Conservation (phyloP, 2,797 vertebrate genomes). For the Tympanoctomys barrerae region DNA sequence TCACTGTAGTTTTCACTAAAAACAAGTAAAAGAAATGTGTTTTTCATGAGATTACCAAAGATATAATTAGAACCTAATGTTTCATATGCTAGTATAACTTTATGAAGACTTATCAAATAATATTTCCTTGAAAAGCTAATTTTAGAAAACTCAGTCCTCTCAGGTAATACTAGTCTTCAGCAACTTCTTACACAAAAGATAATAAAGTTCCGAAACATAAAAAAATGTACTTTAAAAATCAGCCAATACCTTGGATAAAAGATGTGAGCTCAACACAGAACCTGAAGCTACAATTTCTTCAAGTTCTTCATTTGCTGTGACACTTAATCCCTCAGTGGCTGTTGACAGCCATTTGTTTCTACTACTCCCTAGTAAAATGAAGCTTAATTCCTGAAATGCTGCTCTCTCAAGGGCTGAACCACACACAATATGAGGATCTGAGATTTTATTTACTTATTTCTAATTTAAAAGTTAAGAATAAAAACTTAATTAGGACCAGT, state of each 20-base stretch:
- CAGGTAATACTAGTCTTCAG: conserved; percentile 21
- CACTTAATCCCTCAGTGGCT: conserved; percentile 33
- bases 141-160: neutral
- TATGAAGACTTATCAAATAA: conserved; percentile 21
- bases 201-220: conserved; percentile 62
- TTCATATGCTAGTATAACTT: conserved; percentile 49
- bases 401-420: neutral
- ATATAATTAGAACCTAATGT: conserved; percentile 36
- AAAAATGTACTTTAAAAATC: conserved; percentile 68
- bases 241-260: conserved; percentile 52
- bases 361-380: conserved; percentile 30
- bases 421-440: neutral
- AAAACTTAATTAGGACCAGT: conserved; percentile 66
- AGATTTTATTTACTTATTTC: conserved; percentile 51
- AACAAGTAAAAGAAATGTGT: conserved; percentile 28
- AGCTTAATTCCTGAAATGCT: conserved; percentile 30
- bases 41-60: conserved; percentile 59
- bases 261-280: conserved; percentile 53
- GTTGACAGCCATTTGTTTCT: conserved; percentile 16
- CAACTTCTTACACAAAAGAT: conserved; percentile 61
- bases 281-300: conserved; percentile 13
- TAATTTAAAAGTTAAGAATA: conserved; percentile 61
- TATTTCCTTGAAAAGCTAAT: conserved; percentile 47
- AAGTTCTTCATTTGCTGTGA: conserved; percentile 43
- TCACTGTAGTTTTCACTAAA: conserved; percentile 28